Conservation (phyloP, 2,113 vertebrate species). For the Etia nguti region DNA sequence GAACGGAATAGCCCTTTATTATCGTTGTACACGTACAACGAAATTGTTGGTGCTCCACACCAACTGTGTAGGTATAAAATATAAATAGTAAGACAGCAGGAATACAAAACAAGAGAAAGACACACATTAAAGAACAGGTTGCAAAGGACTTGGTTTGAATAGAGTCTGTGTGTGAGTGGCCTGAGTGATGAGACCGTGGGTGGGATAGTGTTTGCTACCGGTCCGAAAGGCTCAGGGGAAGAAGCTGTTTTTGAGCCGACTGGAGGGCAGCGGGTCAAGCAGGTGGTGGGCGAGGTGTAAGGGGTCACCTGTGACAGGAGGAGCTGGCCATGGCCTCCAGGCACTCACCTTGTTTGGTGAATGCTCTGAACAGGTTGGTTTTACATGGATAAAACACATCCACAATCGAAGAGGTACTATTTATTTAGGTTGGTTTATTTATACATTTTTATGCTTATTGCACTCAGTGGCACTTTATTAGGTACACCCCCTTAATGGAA, state of each 20-base stretch:
- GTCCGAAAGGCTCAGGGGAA: not conserved
- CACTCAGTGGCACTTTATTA: not conserved
- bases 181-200: not conserved
- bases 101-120: not conserved
- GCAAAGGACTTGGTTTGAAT: not conserved
- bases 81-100: not conserved
- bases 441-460: accelerated
- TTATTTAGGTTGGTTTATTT: not conserved
- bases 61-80: not conserved
- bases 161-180: accelerated
- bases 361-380: not conserved
- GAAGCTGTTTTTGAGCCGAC: not conserved
- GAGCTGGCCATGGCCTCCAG: not conserved
- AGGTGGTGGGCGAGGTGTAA: accelerated
- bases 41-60: not conserved
- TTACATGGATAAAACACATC: not conserved
- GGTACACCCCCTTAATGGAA: not conserved
- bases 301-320: not conserved
- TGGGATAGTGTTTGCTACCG: not conserved
- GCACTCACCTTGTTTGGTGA: not conserved
- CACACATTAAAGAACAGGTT: not conserved
- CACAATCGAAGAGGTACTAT: not conserved
- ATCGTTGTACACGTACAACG: not conserved
- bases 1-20: not conserved
- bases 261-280: not conserved